A percentile compares a stretch with the other conserved stretches of the same genome.
Evolutionary conservation across 2,888 invertebrate genomes (phyloP).

Genomic region (Xanthia togata): DNA sequence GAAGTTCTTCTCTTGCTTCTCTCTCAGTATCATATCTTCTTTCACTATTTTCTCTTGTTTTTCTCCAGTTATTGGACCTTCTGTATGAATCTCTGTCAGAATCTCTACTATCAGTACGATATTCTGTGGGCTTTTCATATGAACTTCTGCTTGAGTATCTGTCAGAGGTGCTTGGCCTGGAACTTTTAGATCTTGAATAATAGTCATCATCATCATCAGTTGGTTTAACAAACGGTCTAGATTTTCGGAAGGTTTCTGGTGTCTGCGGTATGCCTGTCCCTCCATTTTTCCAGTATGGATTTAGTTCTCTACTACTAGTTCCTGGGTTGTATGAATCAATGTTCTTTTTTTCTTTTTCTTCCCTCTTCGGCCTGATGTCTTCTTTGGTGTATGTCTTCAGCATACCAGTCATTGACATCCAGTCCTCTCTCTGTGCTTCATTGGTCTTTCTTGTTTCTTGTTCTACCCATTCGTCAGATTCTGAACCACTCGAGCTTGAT

Average conservation of each 20-base stretch:
- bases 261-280: constrained; percentile 95
- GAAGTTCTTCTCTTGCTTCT: constrained; percentile 29
- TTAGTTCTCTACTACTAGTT: constrained; percentile 94
- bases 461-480: constrained; percentile 92
- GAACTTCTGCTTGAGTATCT: constrained; percentile 37
- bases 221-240: constrained; percentile 84
- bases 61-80: constrained; percentile 75
- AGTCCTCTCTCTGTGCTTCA: constrained; percentile 91
- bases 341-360: constrained; percentile 88
- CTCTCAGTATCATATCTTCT: constrained; percentile 29
- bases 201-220: constrained; percentile 79
- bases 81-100: constrained; percentile 44
- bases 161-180: constrained; percentile 31
- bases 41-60: constrained; percentile 51
- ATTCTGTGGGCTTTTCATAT: constrained; percentile 50
- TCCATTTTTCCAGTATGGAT: constrained; percentile 98
- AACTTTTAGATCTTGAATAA: constrained; percentile 63
- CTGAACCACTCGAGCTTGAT: constrained; percentile 78
- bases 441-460: constrained; percentile 73
- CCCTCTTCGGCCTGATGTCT: constrained; percentile 86
- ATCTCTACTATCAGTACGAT: constrained; percentile 46
- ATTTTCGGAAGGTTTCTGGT: constrained; percentile 79
- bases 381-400: constrained; percentile 86
- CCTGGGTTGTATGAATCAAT: constrained; percentile 92
- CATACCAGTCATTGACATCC: constrained; percentile 93